Conservation (phyloP, 2,797 vertebrate species). For the Xenops minutus region DNA sequence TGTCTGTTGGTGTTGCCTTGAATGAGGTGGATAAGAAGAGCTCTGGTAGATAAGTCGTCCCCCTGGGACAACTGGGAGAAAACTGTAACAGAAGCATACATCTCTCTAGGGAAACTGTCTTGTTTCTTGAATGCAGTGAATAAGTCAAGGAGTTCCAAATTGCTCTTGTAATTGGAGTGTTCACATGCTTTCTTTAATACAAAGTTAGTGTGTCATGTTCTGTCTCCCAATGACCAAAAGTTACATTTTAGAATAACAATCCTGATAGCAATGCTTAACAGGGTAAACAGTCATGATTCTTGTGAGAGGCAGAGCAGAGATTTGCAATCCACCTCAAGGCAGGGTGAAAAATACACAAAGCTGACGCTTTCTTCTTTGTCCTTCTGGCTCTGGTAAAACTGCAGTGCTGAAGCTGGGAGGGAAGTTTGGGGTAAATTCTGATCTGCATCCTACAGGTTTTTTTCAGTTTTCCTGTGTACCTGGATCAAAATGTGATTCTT, state of each 20-base stretch:
- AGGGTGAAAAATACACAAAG: background rate
- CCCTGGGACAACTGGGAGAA: background rate
- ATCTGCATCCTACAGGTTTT: background rate
- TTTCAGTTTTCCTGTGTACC: background rate
- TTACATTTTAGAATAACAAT: background rate
- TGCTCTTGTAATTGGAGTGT: accelerated
- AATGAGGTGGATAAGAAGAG: background rate
- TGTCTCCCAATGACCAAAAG: background rate
- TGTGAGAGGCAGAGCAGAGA: background rate
- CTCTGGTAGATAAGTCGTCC: background rate
- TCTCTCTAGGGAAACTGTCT: background rate
- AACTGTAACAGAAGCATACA: background rate
- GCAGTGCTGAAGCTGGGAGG: background rate
- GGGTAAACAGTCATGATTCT: background rate
- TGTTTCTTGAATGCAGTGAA: background rate
- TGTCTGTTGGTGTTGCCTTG: background rate
- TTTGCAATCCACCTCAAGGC: background rate
- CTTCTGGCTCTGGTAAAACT: background rate
- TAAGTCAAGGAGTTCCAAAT: background rate
- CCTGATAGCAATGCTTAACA: background rate
- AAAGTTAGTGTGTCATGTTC: background rate
- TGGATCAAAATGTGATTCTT: background rate
- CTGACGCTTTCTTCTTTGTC: background rate
- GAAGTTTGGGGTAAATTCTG: background rate
- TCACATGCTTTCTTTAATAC: background rate